Evolutionary conservation across 2,888 invertebrate species (phyloP).

Genomic region (Ganaspis brasiliensis): DNA sequence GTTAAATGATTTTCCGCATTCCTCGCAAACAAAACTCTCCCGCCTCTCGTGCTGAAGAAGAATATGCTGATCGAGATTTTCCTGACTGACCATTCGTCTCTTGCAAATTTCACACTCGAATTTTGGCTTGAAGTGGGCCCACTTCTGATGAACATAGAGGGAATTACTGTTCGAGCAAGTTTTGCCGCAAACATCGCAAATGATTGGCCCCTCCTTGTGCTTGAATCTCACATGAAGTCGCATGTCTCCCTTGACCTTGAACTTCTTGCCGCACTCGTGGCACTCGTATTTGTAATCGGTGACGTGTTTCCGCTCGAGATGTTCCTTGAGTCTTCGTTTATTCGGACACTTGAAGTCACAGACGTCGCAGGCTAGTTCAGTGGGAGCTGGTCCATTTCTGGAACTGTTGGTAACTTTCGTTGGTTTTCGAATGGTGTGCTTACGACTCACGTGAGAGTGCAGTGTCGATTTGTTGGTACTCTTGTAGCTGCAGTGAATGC

Average conservation of each 20-base stretch:
- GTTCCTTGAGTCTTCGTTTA: conserved; percentile 71
- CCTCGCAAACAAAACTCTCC: conserved; percentile 62
- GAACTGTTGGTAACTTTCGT: conserved; percentile 16
- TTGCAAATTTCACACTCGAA: conserved; percentile 73
- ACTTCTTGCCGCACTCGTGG: conserved; percentile 72
- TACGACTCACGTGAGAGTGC: conserved; percentile 60
- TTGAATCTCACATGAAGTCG: conserved; percentile 74
- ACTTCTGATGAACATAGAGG: conserved; percentile 74
- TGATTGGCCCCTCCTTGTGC: conserved; percentile 73
- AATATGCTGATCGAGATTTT: conserved; percentile 73
- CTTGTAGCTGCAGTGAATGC: conserved; percentile 65
- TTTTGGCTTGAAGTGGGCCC: conserved; percentile 74
- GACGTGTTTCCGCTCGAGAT: conserved; percentile 72
- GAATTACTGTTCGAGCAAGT: conserved; percentile 75
- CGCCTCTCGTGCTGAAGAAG: conserved; percentile 67
- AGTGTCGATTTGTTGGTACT: conserved; percentile 60
- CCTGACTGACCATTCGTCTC: conserved; percentile 71
- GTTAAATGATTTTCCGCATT: conserved; percentile 65
- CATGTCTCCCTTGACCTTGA: conserved; percentile 76
- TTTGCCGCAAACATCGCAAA: conserved; percentile 76
- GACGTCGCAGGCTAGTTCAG: conserved; percentile 58
- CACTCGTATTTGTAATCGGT: conserved; percentile 72
- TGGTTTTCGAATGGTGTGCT: conserved; percentile 59
- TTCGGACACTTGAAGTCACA: conserved; percentile 71
- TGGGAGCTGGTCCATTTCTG: conserved; percentile 24